Base-by-base conservation (phyloP, 2,797 vertebrate species). In the Cygnus olor region DNA sequence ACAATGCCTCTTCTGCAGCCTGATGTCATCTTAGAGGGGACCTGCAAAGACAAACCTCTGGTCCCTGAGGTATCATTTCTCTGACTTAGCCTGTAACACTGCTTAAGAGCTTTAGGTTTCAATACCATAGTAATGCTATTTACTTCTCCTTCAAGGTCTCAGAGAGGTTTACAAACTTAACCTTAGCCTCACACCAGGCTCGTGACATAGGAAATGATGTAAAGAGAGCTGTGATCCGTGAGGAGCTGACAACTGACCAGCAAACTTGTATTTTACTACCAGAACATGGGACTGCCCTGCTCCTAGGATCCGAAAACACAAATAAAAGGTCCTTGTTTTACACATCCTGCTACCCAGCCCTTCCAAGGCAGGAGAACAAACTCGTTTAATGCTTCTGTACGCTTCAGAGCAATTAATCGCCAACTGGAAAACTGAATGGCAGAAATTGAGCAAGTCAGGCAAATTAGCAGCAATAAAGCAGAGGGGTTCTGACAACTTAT, bases 241-340 rank as follows among this genome's bases (percentile, higher is more conserved):
- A 56, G 64, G 82, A 88, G 32, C 66, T 58, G 77, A 72, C 38
- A 51, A 30, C 66, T 3, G 14, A 90, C 28, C 44, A 74, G 90
- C 15, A 85, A 78, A 78, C 22, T 80, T 5, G 5, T 11, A 53
- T 71, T 93, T 82, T 80, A 80, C 61, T 85, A 49, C 47, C 68
- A 49, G 36, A 68, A 64, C 54, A 76, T 49, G 56, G 34, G 32
- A 44, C n/a, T 63, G 79, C 51, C 47, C 57, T 56, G 69, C 72
- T 88, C 54, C 64, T 79, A 51, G 72, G 45, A 87, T 73, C 6
- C 4, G 10, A 90, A 40, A 12, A 21, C 24, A 61, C 51, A 53
- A 95, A 93, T 80, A 70, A 87, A 87, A 97, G 45, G 78, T 61
- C 77, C 68, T 73, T 66, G 84, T 88, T 96, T 96, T 57, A 92